A percentile compares a stretch with the other conserved stretches of the same genome.
Evolutionary conservation across 2,888 invertebrate species (phyloP).

Genomic region (Dione juno): DNA sequence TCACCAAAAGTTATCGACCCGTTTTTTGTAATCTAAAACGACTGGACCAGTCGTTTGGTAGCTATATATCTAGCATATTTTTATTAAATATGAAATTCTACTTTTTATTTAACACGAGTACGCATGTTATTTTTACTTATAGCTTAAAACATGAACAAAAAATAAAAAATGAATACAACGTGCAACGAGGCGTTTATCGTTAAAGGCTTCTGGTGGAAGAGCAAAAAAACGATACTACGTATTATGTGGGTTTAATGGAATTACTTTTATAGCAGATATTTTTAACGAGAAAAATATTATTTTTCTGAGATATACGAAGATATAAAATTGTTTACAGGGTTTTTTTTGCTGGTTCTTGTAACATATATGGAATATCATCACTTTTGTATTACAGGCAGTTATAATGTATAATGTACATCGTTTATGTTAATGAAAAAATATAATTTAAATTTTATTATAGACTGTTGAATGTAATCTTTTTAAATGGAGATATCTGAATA

Average conservation of each 20-base stretch:
- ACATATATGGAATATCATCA: background rate
- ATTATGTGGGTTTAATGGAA: slow-evolving; percentile 14
- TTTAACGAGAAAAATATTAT: background rate
- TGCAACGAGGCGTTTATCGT: slow-evolving; percentile 16
- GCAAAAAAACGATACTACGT: slow-evolving; percentile 13
- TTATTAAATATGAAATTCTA: no score
- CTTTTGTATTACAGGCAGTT: background rate
- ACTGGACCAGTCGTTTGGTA: no score
- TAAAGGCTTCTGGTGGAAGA: slow-evolving; percentile 9
- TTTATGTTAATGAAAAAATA: no score
- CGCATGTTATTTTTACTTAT: slow-evolving; percentile 6
- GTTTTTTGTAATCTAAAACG: no score
- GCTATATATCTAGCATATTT: no score
- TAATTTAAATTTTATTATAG: no score
- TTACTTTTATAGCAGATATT: slow-evolving; percentile 10
- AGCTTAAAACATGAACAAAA: background rate
- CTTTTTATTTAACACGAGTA: background rate
- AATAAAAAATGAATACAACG: slow-evolving; percentile 14
- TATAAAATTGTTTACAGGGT: background rate
- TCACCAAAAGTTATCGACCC: no score
- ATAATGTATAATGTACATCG: no score
- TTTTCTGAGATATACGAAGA: background rate
- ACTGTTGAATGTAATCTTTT: no score
- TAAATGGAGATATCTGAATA: no score
- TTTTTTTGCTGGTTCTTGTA: background rate